Percentiles rank a stretch among this genome's conserved stretches.
Evolutionary conservation across 2,797 vertebrate species (phyloP).

Genomic region (Morelia viridis): DNA sequence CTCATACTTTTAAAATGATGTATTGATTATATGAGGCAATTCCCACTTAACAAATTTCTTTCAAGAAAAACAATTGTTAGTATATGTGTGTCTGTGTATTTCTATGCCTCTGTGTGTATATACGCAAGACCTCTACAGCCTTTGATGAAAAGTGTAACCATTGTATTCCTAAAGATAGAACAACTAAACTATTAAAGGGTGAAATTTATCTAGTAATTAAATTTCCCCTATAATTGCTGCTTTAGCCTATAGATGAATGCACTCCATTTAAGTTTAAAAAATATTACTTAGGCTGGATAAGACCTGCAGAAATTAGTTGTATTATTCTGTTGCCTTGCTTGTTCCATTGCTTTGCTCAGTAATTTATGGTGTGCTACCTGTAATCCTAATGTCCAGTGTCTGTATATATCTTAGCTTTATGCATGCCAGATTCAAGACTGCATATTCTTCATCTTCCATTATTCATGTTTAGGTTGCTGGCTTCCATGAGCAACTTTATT

Average conservation of each 20-base stretch:
- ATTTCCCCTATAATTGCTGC: slow-evolving; percentile 66
- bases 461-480: slow-evolving; percentile 32
- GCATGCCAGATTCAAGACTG: neutral
- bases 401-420: slow-evolving; percentile 31
- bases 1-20: neutral
- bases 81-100: neutral
- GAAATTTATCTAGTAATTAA: slow-evolving; percentile 68
- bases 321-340: neutral
- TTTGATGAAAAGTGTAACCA: slow-evolving; percentile 23
- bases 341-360: slow-evolving; percentile 1
- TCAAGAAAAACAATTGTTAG: neutral
- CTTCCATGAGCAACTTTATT: slow-evolving; percentile 20
- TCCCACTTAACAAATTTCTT: neutral
- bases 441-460: neutral
- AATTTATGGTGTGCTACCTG: slow-evolving; percentile 34
- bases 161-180: slow-evolving; percentile 56
- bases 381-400: slow-evolving; percentile 22
- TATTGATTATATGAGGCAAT: neutral
- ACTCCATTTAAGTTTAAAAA: slow-evolving; percentile 73
- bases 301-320: slow-evolving; percentile 49
- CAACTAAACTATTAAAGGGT: slow-evolving; percentile 55
- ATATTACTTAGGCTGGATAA: slow-evolving; percentile 60
- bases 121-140: neutral
- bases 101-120: neutral
- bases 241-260: slow-evolving; percentile 70